Conservation (phyloP, 1,140 invertebrate species). For the Andrena cerasifolii region DNA sequence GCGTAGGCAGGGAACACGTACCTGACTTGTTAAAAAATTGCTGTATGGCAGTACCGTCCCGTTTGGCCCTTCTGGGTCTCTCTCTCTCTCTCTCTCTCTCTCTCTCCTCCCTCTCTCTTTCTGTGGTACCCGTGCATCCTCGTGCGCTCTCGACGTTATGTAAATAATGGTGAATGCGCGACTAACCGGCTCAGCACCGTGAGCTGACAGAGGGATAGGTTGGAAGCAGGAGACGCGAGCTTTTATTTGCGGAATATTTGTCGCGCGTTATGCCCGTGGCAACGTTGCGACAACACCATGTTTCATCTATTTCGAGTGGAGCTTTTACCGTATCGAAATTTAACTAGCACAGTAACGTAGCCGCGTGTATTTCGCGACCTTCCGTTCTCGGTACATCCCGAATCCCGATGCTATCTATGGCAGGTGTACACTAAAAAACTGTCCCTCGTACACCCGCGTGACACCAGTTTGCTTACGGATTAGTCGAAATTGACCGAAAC, state of each 20-base stretch:
- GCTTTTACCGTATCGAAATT: constrained; percentile 64
- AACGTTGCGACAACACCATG: constrained; percentile 66
- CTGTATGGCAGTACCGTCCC: constrained; percentile 39
- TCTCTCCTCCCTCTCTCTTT: background rate
- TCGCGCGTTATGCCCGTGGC: constrained; percentile 63
- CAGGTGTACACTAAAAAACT: constrained; percentile 45
- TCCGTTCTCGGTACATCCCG: constrained; percentile 1
- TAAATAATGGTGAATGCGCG: constrained; percentile 61
- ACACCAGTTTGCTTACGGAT: constrained; percentile 32
- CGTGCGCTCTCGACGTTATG: constrained; percentile 59
- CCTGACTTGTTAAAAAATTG: constrained; percentile 58
- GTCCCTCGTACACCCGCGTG: background rate
- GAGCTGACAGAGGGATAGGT: constrained; percentile 12
- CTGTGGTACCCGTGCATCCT: constrained; percentile 33
- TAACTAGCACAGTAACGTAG: constrained; percentile 54
- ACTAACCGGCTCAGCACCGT: constrained; percentile 29
- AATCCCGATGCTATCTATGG: constrained; percentile 33
- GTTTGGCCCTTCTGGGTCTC: constrained; percentile 32
- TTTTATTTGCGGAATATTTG: constrained; percentile 78
- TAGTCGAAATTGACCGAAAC: constrained; percentile 36
- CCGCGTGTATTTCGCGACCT: constrained; percentile 24
- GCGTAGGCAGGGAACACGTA: constrained; percentile 44
- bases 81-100: background rate
- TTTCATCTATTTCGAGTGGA: constrained; percentile 64
- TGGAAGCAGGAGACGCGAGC: constrained; percentile 44